phyloP scores from a whole-genome alignment of 2,113 vertebrate species.

The Tyrannus savana region DNA sequence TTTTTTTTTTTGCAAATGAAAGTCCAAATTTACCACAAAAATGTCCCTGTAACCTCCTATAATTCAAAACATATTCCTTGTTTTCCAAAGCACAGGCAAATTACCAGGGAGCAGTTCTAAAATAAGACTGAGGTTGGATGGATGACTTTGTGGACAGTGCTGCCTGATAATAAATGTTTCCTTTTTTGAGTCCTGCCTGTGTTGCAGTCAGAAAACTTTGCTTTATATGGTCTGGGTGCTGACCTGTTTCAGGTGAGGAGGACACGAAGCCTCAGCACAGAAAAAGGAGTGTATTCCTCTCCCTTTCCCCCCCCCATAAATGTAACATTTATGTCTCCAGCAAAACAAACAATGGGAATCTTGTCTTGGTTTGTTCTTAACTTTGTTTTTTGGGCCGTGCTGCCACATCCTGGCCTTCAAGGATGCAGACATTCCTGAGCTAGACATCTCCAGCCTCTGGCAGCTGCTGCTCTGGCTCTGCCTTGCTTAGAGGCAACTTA shows the following conservation, averaged over 20 bases:
- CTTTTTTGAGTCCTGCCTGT: neutral
- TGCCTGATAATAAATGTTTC: slow-evolving; percentile 59
- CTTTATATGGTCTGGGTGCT: neutral
- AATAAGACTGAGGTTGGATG: slow-evolving; percentile 76
- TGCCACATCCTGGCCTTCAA: slow-evolving; percentile 27
- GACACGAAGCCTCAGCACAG: rapidly evolving
- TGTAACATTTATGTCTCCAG: neutral
- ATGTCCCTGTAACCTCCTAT: slow-evolving; percentile 85
- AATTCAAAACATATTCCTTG: slow-evolving; percentile 90
- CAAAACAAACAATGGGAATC: slow-evolving; percentile 14
- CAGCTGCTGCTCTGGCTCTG: neutral
- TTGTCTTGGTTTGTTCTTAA: neutral
- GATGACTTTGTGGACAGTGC: slow-evolving; percentile 67
- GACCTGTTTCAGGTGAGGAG: neutral
- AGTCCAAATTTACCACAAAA: slow-evolving; percentile 86
- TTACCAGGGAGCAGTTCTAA: slow-evolving; percentile 74
- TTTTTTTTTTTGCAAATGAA: slow-evolving; percentile 67
- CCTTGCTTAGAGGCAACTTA: neutral
- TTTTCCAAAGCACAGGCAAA: slow-evolving; percentile 78
- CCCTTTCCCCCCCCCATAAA: neutral
- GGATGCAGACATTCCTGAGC: slow-evolving; percentile 53
- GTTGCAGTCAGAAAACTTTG: neutral
- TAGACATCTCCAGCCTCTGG: slow-evolving; percentile 42
- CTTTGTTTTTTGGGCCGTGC: neutral
- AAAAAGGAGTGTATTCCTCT: neutral